phyloP scores from a whole-genome alignment of 30 jellyfish, hydroid and myxozoan species.

The Chironex yamaguchii region DNA sequence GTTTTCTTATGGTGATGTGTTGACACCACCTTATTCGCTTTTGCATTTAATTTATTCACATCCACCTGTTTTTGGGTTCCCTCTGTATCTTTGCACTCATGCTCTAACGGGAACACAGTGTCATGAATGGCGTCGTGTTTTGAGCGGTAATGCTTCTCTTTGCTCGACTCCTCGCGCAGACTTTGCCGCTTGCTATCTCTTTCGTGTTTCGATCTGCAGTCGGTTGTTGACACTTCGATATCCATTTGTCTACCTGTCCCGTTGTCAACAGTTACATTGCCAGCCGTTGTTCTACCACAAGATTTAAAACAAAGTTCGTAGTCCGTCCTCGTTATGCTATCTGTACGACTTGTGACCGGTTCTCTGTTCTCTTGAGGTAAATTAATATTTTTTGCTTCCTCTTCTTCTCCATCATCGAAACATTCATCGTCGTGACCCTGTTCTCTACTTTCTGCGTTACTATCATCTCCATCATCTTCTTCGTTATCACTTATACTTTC shows the following conservation, averaged over 20 bases:
- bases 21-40: background rate
- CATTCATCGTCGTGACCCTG: constrained; percentile 73
- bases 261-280: constrained; percentile 74
- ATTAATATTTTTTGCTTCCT: constrained; percentile 83
- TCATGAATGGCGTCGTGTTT: background rate
- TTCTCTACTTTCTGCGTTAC: constrained; percentile 14
- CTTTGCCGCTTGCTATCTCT: background rate
- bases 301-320: constrained; percentile 71
- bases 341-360: constrained; percentile 55
- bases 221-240: background rate
- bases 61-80: background rate
- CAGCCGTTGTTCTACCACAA: constrained; percentile 80
- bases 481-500: constrained; percentile 62
- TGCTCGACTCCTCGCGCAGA: background rate
- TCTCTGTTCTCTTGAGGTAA: constrained; percentile 83
- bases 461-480: constrained; percentile 58
- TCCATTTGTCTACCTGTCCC: background rate
- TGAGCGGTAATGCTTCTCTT: background rate
- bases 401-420: constrained; percentile 93
- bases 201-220: background rate
- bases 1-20: background rate
- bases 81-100: background rate
- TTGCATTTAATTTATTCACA: no score
- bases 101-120: background rate
- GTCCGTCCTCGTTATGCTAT: constrained; percentile 66